A percentile compares a stretch with the other conserved stretches of the same genome.
Conservation (phyloP, 2,888 invertebrate species). For the Papilio demoleus region DNA sequence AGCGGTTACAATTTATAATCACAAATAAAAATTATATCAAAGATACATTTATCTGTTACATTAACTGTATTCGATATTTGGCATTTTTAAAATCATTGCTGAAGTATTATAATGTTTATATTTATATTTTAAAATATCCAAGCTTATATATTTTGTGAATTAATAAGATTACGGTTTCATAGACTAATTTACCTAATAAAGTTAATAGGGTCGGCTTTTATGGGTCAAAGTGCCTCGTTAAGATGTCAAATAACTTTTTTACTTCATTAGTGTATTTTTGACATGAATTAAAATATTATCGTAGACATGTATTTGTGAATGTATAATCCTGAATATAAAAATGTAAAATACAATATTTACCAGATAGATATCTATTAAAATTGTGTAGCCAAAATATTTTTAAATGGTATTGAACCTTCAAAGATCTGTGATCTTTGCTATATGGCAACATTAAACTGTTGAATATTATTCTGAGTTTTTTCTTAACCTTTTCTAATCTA, state of each 20-base stretch:
- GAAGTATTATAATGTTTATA: too few species aligned
- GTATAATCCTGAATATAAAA: not conserved
- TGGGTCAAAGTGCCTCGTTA: not conserved
- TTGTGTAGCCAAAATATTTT: constrained; percentile 49
- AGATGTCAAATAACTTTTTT: not conserved
- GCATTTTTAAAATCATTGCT: not conserved
- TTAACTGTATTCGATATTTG: not conserved
- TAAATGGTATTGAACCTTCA: constrained; percentile 59
- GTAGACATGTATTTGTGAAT: not conserved
- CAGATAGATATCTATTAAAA: not conserved
- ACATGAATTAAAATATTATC: not conserved
- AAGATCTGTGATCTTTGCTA: constrained; percentile 78
- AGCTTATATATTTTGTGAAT: not conserved
- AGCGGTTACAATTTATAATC: too few species aligned
- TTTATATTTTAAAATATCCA: not conserved
- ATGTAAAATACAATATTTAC: not conserved
- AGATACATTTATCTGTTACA: too few species aligned
- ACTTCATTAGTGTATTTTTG: not conserved
- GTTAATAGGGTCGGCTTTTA: not conserved
- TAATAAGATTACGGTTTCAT: not conserved
- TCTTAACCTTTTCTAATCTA: constrained; percentile 5
- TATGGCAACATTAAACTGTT: constrained; percentile 78
- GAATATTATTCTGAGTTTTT: constrained; percentile 52
- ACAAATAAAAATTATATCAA: too few species aligned
- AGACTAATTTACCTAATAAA: not conserved